These are phyloP conservation scores for Scophthalmus maximus DNA, from an alignment of 2,113 vertebrate species.

Conservation along the genomic window DNA sequence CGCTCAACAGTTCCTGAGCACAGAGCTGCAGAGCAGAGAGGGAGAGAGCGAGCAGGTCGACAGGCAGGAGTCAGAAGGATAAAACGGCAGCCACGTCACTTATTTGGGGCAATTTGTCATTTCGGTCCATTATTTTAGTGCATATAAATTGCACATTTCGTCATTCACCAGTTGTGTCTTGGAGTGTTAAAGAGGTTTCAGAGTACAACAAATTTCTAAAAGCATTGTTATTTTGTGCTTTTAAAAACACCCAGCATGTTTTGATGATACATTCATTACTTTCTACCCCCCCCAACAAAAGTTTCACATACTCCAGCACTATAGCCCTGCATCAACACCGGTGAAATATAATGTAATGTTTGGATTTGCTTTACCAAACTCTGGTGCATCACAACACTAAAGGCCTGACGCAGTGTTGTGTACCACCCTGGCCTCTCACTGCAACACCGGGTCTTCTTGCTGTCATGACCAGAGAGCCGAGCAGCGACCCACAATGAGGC, in stretches of 20 bases:
- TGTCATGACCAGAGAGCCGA: conserved; percentile 82
- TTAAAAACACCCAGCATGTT: no score
- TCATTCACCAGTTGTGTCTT: conserved; percentile 59
- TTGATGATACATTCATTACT: no score
- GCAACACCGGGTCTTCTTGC: conserved; percentile 82
- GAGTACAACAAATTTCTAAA: conserved; percentile 34
- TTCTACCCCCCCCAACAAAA: no score
- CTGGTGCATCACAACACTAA: conserved; percentile 40
- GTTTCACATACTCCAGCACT: neutral
- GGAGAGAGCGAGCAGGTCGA: conserved; percentile 70
- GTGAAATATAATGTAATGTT: conserved; percentile 33
- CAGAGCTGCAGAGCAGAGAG: conserved; percentile 63
- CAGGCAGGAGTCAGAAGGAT: conserved; percentile 78
- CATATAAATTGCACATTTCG: conserved; percentile 81
- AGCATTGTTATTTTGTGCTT: conserved; percentile 26
- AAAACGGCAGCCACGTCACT: conserved; percentile 74
- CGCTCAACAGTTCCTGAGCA: conserved; percentile 82
- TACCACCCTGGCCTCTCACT: conserved; percentile 76
- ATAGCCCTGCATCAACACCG: neutral
- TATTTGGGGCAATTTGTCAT: conserved; percentile 82
- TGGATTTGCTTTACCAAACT: conserved; percentile 56
- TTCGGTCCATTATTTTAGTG: conserved; percentile 68
- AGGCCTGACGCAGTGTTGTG: conserved; percentile 64
- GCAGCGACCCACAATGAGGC: conserved; percentile 84
- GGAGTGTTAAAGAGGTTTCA: conserved; percentile 23